phyloP scores from a whole-genome alignment of 2,797 vertebrate species.

The Smutsia temminckii region DNA sequence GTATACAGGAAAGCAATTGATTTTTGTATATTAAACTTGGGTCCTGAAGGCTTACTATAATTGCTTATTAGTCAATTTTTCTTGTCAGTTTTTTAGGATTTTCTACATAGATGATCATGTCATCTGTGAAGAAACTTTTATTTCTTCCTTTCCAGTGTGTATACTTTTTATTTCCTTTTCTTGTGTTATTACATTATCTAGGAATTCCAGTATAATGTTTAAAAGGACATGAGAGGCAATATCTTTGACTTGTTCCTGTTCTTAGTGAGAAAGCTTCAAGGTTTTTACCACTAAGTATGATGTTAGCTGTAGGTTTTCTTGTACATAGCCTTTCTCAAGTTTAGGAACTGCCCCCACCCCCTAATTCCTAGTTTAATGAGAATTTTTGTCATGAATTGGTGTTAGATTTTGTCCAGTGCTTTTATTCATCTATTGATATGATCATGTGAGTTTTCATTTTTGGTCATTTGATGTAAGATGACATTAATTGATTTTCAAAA shows the following conservation, averaged over 20 bases:
- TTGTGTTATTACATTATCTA: not conserved
- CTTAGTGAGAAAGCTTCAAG: not conserved
- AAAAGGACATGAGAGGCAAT: not conserved
- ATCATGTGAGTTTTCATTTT: not conserved
- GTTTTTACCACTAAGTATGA: not conserved
- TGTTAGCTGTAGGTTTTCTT: not conserved
- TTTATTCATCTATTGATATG: not conserved
- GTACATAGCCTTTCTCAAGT: not conserved
- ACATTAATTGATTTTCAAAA: not conserved
- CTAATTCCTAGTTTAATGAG: not conserved
- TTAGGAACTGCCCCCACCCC: not conserved
- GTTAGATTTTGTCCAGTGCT: not conserved
- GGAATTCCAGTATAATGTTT: not conserved
- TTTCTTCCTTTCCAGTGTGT: not conserved
- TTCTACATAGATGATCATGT: not conserved
- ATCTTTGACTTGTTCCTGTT: not conserved
- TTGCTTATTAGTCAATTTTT: not conserved
- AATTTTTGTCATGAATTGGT: not conserved
- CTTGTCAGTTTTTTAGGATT: not conserved
- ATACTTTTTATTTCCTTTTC: fast-evolving
- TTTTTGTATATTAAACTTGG: not conserved
- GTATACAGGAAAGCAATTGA: not conserved
- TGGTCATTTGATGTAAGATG: not conserved
- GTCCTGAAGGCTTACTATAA: not conserved
- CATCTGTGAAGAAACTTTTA: not conserved